Base-by-base conservation (phyloP, 1,140 invertebrate species). In the Cheumatopsyche charites region DNA sequence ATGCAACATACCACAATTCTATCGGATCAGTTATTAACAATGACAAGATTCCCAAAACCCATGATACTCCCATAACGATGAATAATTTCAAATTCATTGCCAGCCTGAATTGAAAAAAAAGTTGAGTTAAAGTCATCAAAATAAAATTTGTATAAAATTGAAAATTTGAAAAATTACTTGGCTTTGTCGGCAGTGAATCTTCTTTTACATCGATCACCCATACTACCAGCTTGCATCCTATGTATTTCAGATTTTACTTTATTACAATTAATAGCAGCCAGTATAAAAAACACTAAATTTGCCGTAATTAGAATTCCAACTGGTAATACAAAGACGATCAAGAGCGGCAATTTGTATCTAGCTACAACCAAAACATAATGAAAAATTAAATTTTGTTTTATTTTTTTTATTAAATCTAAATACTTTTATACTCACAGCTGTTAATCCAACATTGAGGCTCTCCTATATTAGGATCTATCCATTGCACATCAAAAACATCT, bases 11-110 rank as follows among this genome's bases (percentile, higher is more conserved):
- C 86, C 86, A 87, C 21, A 86, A 79, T 77, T 84, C 85, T 1
- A 77, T 77, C 7, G 84, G 83, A 66, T 84, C 77, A 11, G 80
- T 78, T 68, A 84, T 79, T 0, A 86, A 23, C 9, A 85, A 86
- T 1, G 89, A 88, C 0, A 89, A 68, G 1, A 91, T 81, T 78
- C 92, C 91, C 0, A 88, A 82, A 0, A 87, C 79, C 90, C 91
- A 92, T 0, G 87, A 86, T 0, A 92, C 87, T 17, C 91, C 91
- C 90, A 92, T 92, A 0, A 92, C 88, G 45, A 91, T 79, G 81
- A 91, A 92, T 2, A 93, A 77, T 77, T 92, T 92, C 0, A 89
- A 79, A 73, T 90, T 91, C 80, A 92, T 84, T 13, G 88, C 78
- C 61, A 91, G 88, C 77, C 90, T 91, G 79, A 12, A 79, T 79